These are phyloP conservation scores for Oostethus manadensis DNA, from an alignment of 2,113 vertebrate species.

Conservation along the genomic window DNA sequence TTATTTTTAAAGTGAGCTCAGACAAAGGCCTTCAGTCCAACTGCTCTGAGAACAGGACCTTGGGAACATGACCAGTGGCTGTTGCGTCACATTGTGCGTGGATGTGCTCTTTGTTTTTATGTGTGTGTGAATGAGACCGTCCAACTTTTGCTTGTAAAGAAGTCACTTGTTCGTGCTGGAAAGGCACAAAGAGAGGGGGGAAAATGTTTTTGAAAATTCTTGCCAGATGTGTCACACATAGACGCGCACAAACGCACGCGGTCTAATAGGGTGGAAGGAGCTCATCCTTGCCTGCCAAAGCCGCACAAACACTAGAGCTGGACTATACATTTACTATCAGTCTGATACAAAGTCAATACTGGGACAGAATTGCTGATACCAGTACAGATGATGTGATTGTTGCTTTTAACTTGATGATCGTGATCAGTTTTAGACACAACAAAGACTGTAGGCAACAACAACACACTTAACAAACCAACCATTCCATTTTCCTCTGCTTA, in stretches of 20 bases:
- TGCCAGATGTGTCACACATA: slow-evolving; percentile 50
- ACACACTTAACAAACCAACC: no score
- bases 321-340: no score
- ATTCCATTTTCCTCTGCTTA: no score
- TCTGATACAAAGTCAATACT: no score
- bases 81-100: slow-evolving; percentile 68
- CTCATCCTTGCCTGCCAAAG: slow-evolving; percentile 22
- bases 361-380: no score
- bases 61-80: slow-evolving; percentile 74
- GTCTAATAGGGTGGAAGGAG: slow-evolving; percentile 20
- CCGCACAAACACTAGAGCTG: no score
- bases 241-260: slow-evolving; percentile 21
- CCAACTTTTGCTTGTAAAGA: slow-evolving; percentile 52
- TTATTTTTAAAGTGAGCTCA: slow-evolving; percentile 76
- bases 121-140: slow-evolving; percentile 18
- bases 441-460: no score
- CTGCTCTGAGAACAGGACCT: slow-evolving; percentile 74
- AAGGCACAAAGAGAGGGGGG: slow-evolving; percentile 32
- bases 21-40: slow-evolving; percentile 77
- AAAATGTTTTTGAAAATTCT: slow-evolving; percentile 48
- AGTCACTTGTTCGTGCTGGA: slow-evolving; percentile 56
- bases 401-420: no score
- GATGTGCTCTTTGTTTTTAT: slow-evolving; percentile 33
- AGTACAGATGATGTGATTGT: no score
- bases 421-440: no score